Base-by-base conservation (phyloP, 2,113 vertebrate genomes). In the Anoplopoma fimbria region DNA sequence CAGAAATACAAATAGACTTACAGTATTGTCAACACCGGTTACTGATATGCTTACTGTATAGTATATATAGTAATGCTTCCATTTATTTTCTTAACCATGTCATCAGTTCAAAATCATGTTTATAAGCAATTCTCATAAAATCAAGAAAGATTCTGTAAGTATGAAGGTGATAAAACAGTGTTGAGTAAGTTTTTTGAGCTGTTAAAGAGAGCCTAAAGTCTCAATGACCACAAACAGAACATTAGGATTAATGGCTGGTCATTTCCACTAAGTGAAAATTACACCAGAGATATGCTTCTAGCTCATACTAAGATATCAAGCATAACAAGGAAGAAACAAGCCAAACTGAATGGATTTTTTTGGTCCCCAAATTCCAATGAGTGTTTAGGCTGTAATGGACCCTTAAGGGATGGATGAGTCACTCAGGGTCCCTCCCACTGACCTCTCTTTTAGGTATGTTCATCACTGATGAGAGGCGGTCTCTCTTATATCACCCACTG, bases 391-490 rank as follows among this genome's bases (percentile, higher is more conserved):
- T 69, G 81, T 85, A 75, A 72, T 75, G 75, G 79, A 80, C 83
- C 81, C 40, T 84, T 87, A 88, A 63, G 63, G 69, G 69, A 79
- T 38, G 77, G 34, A 84, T 91, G 90, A 86, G 65, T 87, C 91
- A 89, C 62, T 75, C 87, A 84, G 74, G 84, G 75, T 84, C 78
- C 82, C 49, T 84, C 34, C 58, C 51, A 9, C 15, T 87, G 84
- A 89, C 88, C 85, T 86, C 67, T 81, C 36, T 60, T 75, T 58
- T 57, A 29, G 76, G 36, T 47, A n/a, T 19, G 47, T 45, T 68
- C 79, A 83, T 75, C 49, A 34, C 33, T 63, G 45, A 42, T 4
- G 36, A 77, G 31, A 68, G 19, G 27, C 40, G 23, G 65, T 81
- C 23, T 82, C 34, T 58, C 51, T 27, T 51, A 2, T 51, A 2